Evolutionary conservation across 2,888 invertebrate species (phyloP), one percentile per base, ranked within the genome.

Genomic region (Diachrysia chrysitis): DNA sequence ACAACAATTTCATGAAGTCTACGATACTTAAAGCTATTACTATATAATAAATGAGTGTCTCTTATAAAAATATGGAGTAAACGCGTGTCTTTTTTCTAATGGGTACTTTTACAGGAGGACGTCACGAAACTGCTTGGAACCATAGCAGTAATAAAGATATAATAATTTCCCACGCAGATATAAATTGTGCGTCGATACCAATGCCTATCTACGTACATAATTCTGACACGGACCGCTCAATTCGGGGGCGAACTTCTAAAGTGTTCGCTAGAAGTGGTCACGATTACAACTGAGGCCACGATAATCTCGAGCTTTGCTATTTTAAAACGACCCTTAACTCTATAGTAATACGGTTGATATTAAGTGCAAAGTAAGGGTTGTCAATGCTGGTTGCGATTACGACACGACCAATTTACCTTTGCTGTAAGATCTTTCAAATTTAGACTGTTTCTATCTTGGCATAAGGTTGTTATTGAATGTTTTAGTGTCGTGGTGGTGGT

Each of bases 241-340:
- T 95, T 93, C 92, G 90, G 92, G 91, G 90, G 89, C 84, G 83
- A 91, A 93, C 88, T 91, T 90, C 88, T 88, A 92, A 94, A 95
- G 95, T 95, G 95, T 95, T 93, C 87, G 88, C 86, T 89, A 93
- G 92, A 93, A 95, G 95, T 94, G 94, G 91, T 92, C 91, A 89
- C 93, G 93, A 92, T 94, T 92, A 93, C 89, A 90, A 89, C 86
- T 84, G 82, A 78, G 82, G 83, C 84, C 62, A 78, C 67, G 23
- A 69, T 73, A 81, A 72, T 69, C 61, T 70, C 19, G 10, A 23
- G 17, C n/a, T 48, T 12, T 10, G 10, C 16, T 70, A 76, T 69
- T 69, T 69, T n/a, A 87, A 91, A 89, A 84, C 73, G 69, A 73
- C 62, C 83, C 81, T 84, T 90, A 91, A 73, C 56, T 19, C 53